phyloP scores from a whole-genome alignment of 1,140 invertebrate genomes.

The Archivesica marissinica region DNA sequence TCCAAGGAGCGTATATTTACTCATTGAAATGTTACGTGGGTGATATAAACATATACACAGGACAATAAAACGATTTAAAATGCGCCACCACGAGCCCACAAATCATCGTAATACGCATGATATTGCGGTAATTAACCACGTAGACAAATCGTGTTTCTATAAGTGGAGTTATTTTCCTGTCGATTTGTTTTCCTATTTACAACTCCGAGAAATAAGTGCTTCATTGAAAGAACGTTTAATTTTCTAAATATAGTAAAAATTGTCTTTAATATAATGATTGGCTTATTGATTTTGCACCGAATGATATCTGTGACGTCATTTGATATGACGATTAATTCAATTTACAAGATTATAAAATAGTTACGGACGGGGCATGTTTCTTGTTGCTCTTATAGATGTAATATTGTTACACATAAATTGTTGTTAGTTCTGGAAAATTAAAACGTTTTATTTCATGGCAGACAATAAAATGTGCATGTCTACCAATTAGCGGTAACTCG shows the following conservation, averaged over 20 bases:
- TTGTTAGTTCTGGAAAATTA: background rate
- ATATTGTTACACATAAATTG: background rate
- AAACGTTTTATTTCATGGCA: background rate
- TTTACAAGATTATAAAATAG: slow-evolving; percentile 3
- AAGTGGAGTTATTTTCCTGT: background rate
- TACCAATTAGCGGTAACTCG: too few relatives aligned
- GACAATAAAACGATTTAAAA: too few relatives aligned
- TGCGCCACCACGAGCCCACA: too few relatives aligned
- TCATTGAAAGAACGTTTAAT: background rate
- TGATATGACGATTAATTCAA: slow-evolving; percentile 14
- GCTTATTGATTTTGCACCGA: slow-evolving; percentile 9
- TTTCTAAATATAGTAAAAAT: slow-evolving; percentile 3
- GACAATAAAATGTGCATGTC: background rate
- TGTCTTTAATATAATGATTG: slow-evolving; percentile 3
- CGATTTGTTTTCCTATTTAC: slow-evolving; percentile 15
- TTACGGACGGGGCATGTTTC: background rate
- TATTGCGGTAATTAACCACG: too few relatives aligned
- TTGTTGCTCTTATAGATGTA: background rate
- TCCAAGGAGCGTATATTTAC: too few relatives aligned
- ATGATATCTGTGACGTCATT: slow-evolving; percentile 21
- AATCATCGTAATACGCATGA: too few relatives aligned
- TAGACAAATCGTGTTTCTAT: too few relatives aligned
- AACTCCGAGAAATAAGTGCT: background rate
- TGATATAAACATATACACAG: too few relatives aligned
- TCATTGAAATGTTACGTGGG: too few relatives aligned